Base-by-base conservation (phyloP, 2,113 vertebrate species). In the Eubucco bourcierii region DNA sequence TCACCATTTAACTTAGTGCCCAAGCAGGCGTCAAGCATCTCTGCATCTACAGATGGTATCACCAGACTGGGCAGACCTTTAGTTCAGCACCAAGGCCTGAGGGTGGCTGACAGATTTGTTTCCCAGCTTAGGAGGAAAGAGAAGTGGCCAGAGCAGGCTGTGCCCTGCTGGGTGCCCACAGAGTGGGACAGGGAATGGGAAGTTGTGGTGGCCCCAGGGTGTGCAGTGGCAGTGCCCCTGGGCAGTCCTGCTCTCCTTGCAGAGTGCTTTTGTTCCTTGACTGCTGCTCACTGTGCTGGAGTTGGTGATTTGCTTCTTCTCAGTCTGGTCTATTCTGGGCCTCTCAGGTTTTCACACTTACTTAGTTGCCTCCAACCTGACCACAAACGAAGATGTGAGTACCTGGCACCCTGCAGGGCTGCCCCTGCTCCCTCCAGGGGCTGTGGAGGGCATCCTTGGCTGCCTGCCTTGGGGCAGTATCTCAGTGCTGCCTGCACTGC, bases 321-420 rank as follows among this genome's bases (percentile, higher is more conserved):
- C 99, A 92, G 98, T 99, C 95, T 99, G 99, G 99, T 99, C 99
- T 88, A 98, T 99, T 97, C 92, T 99, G 97, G 99, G 99, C 97
- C 99, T 99, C 97, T 99, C 99, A 97, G 99, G 99, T 97, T 99
- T 99, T 97, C 99, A 99, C 97, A 99, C 99, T 46, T 99, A 99
- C 8, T 98, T 99, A 76, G 98, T 99, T 23, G 99, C 99, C 96
- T 99, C 99, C 93, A 99, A 99, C 96, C 98, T 99, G 97, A 99
- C 99, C 20, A 99, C 99, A 1, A 99, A 99, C 2, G 99, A 99
- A 97, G 99, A 99, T 6, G 99, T 99, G 94, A 99, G 98, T 98
- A 90, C 72, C 47, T 31, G 41, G 89, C 25, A 61, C 66, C 17
- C 74, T 47, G 68, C 47, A 11, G 73, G 80, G 63, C 73, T 27